Conservation (phyloP, 37 sponge, comb jelly and placozoan species). For the Beroe forskalii region DNA sequence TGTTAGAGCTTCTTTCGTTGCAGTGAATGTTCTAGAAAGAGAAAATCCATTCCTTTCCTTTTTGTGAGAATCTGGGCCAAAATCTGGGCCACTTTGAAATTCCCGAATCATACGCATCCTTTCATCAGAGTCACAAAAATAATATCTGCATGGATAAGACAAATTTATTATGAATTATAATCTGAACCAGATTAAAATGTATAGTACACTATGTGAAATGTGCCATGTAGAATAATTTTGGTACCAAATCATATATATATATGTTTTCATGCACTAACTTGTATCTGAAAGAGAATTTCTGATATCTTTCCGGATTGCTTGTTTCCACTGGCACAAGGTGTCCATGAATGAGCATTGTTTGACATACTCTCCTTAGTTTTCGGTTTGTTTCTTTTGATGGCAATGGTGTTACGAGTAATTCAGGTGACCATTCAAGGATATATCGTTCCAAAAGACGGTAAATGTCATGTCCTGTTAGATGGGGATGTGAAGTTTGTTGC, state of each 20-base stretch:
- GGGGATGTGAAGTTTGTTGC: not conserved
- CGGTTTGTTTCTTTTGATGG: not conserved
- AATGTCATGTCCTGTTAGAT: not conserved
- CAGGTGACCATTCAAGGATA: not conserved
- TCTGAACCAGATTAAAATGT: no score
- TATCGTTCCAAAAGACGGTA: not conserved
- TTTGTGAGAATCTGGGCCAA: no score
- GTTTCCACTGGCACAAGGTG: not conserved
- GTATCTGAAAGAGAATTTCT: not conserved
- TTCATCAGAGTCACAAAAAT: not conserved
- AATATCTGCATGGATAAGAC: no score
- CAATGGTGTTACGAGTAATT: not conserved
- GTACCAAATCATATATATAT: no score
- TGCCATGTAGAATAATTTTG: not conserved
- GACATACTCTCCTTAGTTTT: not conserved
- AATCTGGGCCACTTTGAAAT: not conserved
- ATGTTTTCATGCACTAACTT: no score
- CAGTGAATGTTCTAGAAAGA: no score
- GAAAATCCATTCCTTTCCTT: no score
- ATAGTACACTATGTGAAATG: no score
- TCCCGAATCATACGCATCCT: not conserved
- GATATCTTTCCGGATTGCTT: not conserved
- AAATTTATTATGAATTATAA: no score
- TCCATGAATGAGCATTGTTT: constrained; percentile 15
- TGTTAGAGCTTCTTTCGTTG: no score